These are phyloP conservation scores for Arctopsyche grandis DNA, from an alignment of 1,140 invertebrate genomes.

Conservation along the genomic window DNA sequence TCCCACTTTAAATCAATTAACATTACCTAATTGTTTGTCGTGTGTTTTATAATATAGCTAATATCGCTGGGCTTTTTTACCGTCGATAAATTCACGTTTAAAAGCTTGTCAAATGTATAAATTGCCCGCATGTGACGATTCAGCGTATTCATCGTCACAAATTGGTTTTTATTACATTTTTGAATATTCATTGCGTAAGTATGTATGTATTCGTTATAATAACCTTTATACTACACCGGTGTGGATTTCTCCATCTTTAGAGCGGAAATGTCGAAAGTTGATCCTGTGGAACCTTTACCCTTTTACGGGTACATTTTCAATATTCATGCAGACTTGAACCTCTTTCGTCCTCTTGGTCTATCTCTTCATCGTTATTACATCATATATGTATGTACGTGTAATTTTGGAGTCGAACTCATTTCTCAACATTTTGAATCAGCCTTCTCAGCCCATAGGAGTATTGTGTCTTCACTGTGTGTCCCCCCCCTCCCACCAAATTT, in stretches of 20 bases:
- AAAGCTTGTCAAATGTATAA: too few relatives aligned
- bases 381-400: not conserved
- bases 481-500: too few relatives aligned
- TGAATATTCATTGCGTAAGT: not conserved
- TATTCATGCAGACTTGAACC: constrained; percentile 29
- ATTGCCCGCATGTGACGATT: too few relatives aligned
- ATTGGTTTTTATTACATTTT: not conserved
- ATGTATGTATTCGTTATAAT: not conserved
- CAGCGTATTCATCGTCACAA: too few relatives aligned
- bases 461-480: too few relatives aligned
- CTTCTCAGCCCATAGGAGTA: too few relatives aligned
- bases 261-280: constrained; percentile 25
- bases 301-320: constrained; percentile 15
- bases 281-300: not conserved
- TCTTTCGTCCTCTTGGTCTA: not conserved
- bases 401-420: not conserved
- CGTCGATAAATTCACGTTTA: too few relatives aligned
- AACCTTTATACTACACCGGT: not conserved
- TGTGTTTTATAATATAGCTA: too few relatives aligned
- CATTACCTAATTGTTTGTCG: too few relatives aligned
- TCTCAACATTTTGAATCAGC: too few relatives aligned
- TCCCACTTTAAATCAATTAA: not conserved
- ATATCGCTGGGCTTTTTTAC: too few relatives aligned
- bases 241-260: constrained; percentile 15
- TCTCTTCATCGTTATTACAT: not conserved